Base-by-base conservation (phyloP, 2,888 invertebrate genomes). In the Aporophyla nigra region DNA sequence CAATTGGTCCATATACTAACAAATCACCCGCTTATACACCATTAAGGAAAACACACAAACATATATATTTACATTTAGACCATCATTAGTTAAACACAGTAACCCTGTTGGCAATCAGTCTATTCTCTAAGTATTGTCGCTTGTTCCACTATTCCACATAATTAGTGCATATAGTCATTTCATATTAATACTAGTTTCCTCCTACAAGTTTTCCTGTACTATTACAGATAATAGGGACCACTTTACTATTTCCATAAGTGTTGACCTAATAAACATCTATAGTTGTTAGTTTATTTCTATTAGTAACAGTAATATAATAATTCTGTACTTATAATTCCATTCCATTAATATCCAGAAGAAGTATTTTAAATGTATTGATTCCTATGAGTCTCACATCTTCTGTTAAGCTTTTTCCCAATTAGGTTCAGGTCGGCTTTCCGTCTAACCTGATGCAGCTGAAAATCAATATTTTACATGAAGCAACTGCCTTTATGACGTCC, bases 201-300 rank as follows among this genome's bases (percentile, higher is more conserved):
- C 61, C 54, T 77, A 49, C 40, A 56, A 59, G 59, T 80, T 80
- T 87, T 83, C 87, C 82, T 87, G 78, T 80, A 63, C 84, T 46
- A 73, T 74, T 78, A 63, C n/a, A 66, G 21, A 76, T 86, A 84
- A 86, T 82, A 80, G 66, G 51, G 59, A 66, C 70, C 76, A 78
- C 79, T 86, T 83, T 73, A 72, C 70, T 78, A 83, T 84, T 87
- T 72, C 66, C 67, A 82, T 85, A 73, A 85, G n/a, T 76, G 67
- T 75, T 58, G 51, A 68, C 49, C 14, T 49, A 33, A 33, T 58
- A 63, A 58, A 14, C 46, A 19, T 40, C 5, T 63, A 7, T 61
- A 62, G 51, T 53, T 54, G 49, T 27, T 33, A 1, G 40, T 49
- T 74, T 74, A 40, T 53, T 58, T 43, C 2, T 66, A 76, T 51